Base-by-base conservation (phyloP, 2,113 vertebrate species). In the Laterallus jamaicensis region DNA sequence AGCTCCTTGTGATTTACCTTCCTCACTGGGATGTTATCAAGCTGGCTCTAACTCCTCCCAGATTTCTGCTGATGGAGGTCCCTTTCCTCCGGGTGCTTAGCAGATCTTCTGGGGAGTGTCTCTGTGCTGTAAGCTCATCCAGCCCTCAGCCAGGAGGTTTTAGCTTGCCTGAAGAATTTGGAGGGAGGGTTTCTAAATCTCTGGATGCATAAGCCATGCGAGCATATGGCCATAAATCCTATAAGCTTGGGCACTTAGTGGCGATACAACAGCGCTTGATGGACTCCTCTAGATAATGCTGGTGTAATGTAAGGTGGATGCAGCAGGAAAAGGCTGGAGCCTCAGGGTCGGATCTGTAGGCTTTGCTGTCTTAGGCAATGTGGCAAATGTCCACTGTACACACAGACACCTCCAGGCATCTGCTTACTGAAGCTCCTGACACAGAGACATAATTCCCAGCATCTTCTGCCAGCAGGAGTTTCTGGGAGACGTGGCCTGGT, bases 181-280 rank as follows among this genome's bases (percentile, higher is more conserved):
- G 59, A 90, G 87, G 84, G 95, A 82, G 74, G 54, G 11, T 94
- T 91, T 69, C 80, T 77, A 58, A 88, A 70, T 76, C n/a, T n/a
- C 70, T 87, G 11, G 5, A 37, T 1, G 50, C 67, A 6, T 70
- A 74, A 96, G 16, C 87, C 84, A 0, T 39, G 63, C 0, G 11
- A 92, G 87, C 94, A 87, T 74, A 54, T 90, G 93, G 91, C 59
- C 89, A 25, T 35, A 91, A 95, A 96, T 96, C 91, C 82, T 80
- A 0, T 82, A 70, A 96, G 54, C 84, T 37, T 0, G 58, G 70
- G 89, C 85, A 67, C 85, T 96, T 77, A 70, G 59, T 1, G 52
- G 29, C n/a, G 88, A 92, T 81, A 21, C 79, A 83, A 37, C 2
- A 64, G 62, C 76, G 1, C 60, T 59, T 4, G 67, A 11, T 9